Evolutionary conservation across 1,140 invertebrate genomes (phyloP).

Genomic region (Drosophila bocki): DNA sequence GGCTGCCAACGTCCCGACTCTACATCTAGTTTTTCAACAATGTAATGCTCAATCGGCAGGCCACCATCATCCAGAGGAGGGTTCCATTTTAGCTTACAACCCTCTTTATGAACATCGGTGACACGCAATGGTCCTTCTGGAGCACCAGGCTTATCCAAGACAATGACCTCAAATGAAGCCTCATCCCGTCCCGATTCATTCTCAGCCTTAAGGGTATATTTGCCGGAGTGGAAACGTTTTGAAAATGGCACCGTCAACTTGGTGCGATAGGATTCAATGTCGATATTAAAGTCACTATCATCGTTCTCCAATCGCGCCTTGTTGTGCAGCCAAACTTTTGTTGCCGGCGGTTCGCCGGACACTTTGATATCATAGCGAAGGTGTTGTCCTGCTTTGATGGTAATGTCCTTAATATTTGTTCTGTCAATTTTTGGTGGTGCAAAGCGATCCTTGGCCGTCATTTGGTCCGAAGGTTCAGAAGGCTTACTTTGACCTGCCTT

Average conservation of each 20-base stretch:
- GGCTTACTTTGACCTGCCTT: slow-evolving; percentile 97
- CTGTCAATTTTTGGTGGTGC: slow-evolving; percentile 96
- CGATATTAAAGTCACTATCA: slow-evolving; percentile 89
- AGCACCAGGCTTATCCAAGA: slow-evolving; percentile 94
- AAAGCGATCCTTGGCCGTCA: slow-evolving; percentile 94
- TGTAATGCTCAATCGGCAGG: slow-evolving; percentile 95
- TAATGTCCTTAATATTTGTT: slow-evolving; percentile 94
- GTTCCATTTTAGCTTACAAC: slow-evolving; percentile 97
- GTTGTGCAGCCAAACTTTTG: slow-evolving; percentile 93
- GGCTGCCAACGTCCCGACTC: slow-evolving; percentile 94
- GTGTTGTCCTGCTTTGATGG: slow-evolving; percentile 93
- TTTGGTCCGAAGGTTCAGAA: slow-evolving; percentile 92
- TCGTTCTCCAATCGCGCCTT: slow-evolving; percentile 90
- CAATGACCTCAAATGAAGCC: slow-evolving; percentile 94
- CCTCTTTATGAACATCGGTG: slow-evolving; percentile 96
- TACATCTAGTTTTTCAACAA: slow-evolving; percentile 95
- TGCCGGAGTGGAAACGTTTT: slow-evolving; percentile 93
- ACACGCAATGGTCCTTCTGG: slow-evolving; percentile 96
- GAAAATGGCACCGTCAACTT: slow-evolving; percentile 92
- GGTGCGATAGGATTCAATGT: slow-evolving; percentile 94
- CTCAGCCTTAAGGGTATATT: slow-evolving; percentile 94
- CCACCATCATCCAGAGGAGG: slow-evolving; percentile 96
- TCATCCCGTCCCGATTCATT: slow-evolving; percentile 96
- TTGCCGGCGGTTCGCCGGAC: slow-evolving; percentile 94
- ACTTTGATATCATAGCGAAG: slow-evolving; percentile 95